A percentile compares a stretch with the other conserved stretches of the same genome.
Evolutionary conservation across 2,888 invertebrate genomes (phyloP).

Genomic region (Callimorpha dominula): DNA sequence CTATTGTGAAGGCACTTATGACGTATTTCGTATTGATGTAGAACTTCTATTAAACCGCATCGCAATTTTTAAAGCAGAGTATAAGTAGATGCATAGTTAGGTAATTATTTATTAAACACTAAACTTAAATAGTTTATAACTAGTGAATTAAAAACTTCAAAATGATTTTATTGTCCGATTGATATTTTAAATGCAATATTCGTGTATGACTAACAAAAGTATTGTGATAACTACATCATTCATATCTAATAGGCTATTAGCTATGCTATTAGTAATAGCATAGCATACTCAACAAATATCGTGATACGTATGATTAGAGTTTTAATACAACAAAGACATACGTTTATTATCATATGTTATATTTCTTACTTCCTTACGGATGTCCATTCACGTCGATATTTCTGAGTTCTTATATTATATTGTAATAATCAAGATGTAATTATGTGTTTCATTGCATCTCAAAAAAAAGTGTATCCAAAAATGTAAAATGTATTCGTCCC

Average conservation of each 20-base stretch:
- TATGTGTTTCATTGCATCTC: conserved; percentile 16
- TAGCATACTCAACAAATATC: too few relatives aligned
- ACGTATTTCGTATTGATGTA: neutral
- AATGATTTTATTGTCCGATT: neutral
- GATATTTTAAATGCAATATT: neutral
- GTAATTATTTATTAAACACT: too few relatives aligned
- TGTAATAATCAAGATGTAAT: neutral
- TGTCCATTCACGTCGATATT: neutral
- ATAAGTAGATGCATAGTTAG: neutral
- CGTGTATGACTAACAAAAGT: neutral
- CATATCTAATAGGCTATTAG: too few relatives aligned
- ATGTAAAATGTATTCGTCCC: conserved; percentile 44
- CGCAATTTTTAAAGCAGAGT: neutral
- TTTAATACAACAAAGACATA: too few relatives aligned
- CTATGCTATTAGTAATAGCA: too few relatives aligned
- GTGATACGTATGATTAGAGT: too few relatives aligned
- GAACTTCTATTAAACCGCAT: too few relatives aligned
- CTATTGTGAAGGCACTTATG: conserved; percentile 8
- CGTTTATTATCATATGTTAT: too few relatives aligned
- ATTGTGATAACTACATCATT: too few relatives aligned
- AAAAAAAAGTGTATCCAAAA: conserved; percentile 39
- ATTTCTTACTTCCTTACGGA: too few relatives aligned
- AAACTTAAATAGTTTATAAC: too few relatives aligned
- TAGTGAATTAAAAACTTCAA: too few relatives aligned
- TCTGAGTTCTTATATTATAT: neutral